Evolutionary conservation across 2,797 vertebrate species (phyloP), one percentile per base, ranked within the genome.

Genomic region (Malurus leucopterus): DNA sequence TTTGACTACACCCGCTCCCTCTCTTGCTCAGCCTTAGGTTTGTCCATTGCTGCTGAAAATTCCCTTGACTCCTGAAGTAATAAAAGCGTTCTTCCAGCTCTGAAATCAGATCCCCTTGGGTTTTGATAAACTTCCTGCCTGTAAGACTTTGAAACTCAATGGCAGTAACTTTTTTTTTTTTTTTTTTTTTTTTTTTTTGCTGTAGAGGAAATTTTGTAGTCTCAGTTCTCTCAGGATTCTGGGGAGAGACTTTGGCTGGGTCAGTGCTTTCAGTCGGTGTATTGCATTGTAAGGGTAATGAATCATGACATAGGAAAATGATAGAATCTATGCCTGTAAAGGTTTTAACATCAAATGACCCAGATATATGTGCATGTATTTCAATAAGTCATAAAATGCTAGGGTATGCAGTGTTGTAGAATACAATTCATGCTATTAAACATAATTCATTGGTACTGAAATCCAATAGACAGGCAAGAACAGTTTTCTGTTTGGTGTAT

Each of bases 391-490:
- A 26, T 89, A 72, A 86, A 91, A 84, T 0, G 1, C 9, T 55
- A 54, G 19, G 36, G 38, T 63, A 61, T 64, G 27, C n/a, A 32
- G 7, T 62, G 30, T 30, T 83, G 20, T 21, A 49, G 47, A 87
- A 62, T 72, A 46, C 15, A 84, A 15, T 77, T 88, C 29, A 19
- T 70, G 36, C 72, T 83, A 55, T 87, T 85, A 87, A 77, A 21
- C 17, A 17, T 89, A 85, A 88, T 90, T 90, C 50, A 73, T 71
- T 78, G 78, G 76, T 82, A 77, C 43, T 76, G 75, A 84, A 84
- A 94, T 86, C 58, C 59, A 90, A 32, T 90, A 77, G 40, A 61
- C 36, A 80, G 32, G 13, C 65, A 88, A 80, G 59, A 88, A 55
- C 0, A 3, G 5, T 65, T 57, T 65, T 83, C 55, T 55, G 1